Base-by-base conservation (phyloP, 35 echinoderm and acorn worm genomes). In the Nesometra sesokonis region DNA sequence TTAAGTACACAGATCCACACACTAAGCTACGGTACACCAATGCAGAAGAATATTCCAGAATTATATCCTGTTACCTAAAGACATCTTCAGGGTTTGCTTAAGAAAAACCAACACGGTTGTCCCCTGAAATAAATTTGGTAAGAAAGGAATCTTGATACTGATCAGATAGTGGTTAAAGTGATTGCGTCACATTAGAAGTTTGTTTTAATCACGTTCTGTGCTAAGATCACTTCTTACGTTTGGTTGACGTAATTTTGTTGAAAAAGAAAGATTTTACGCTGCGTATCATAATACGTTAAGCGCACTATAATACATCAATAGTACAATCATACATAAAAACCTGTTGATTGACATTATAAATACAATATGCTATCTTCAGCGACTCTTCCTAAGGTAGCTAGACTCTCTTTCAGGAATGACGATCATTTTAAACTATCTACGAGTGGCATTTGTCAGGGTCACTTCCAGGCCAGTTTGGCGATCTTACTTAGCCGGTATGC, bases 1-100 rank as follows among this genome's bases (percentile, higher is more conserved):
- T 93, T 37, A 99, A 94, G 37, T 99, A 99, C 76, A 99, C 96
- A 67, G 96, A 99, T 77, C 96, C 96, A 3, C 87, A 91, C 0
- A 99, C 96, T 5, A 99, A 99, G 88, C 81, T 99, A 29, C 35
- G 93, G 15, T 99, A 94, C 67, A 81, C 92, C 67, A 94, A 83
- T 23, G 79, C 96, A 11, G 89, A 99, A 46, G 96, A 99, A 34
- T 99, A 94, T 86, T 84, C 96, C 32, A 79, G 90, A 35, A 35
- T 94, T 0, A n/a, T n/a, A 30, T 90, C 27, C 92, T 99, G 83
- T 83, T 99, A 5, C 96, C 96, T 0, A 84, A 78, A n/a, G 96
- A 99, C 77, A 99, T 93, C 5, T 88, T 99, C 29, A 90, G 79
- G 78, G 96, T 92, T 46, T 79, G 93, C 13, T 77, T 99, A n/a